Evolutionary conservation across 2,888 invertebrate species (phyloP).

Genomic region (Suillia variegata): DNA sequence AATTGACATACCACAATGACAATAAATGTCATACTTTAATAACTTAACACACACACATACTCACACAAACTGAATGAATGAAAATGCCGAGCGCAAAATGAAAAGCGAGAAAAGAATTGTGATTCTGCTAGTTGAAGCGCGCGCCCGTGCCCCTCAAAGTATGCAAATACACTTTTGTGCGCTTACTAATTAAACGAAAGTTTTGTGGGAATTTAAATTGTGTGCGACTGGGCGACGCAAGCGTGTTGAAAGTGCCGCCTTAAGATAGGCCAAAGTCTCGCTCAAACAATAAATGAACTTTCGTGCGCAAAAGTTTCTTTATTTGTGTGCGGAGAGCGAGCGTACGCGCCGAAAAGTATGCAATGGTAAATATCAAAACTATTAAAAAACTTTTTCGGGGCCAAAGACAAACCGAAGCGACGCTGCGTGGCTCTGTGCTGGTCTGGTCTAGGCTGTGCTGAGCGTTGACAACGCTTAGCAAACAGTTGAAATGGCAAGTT

Average conservation of each 20-base stretch:
- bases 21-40: neutral
- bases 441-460: too few relatives aligned
- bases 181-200: neutral
- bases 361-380: neutral
- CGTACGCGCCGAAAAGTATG: neutral
- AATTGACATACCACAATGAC: neutral
- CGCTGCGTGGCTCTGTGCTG: too few relatives aligned
- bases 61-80: neutral
- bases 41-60: neutral
- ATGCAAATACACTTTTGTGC: neutral
- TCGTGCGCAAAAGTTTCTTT: too few relatives aligned
- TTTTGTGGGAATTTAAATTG: neutral
- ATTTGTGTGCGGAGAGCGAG: too few relatives aligned
- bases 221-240: neutral
- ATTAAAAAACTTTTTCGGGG: neutral
- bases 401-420: neutral
- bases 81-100: neutral
- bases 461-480: too few relatives aligned
- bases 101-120: neutral
- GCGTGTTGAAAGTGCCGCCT: too few relatives aligned
- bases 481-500: too few relatives aligned
- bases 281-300: neutral
- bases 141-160: neutral
- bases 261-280: neutral
- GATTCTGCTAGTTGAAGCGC: neutral